Percentiles rank a stretch among this genome's conserved stretches.
These are phyloP conservation scores for Aphidoletes aphidimyza DNA, from an alignment of 2,888 invertebrate species.

Conservation along the genomic window DNA sequence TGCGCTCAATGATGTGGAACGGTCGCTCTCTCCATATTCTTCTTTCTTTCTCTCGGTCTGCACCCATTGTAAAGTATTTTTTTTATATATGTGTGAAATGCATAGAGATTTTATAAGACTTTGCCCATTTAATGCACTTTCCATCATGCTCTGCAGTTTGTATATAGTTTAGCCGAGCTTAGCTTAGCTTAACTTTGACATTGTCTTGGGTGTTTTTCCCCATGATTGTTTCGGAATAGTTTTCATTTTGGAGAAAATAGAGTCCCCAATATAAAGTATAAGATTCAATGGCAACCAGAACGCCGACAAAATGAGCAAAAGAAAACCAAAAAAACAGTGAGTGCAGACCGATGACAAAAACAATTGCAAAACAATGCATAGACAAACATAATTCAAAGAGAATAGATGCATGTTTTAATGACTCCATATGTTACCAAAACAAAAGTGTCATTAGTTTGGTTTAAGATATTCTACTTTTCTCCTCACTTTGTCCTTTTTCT, in stretches of 20 bases:
- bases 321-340: not conserved
- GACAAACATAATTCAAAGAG: slow-evolving; percentile 25
- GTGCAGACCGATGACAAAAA: not conserved
- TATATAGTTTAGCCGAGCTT: no score
- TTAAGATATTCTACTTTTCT: not conserved
- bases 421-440: slow-evolving; percentile 32
- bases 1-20: slow-evolving; percentile 22
- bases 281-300: not conserved
- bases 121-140: slow-evolving; percentile 23
- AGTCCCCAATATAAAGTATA: slow-evolving; percentile 26
- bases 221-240: not conserved
- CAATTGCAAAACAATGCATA: slow-evolving; percentile 21
- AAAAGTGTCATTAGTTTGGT: slow-evolving; percentile 42
- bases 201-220: not conserved
- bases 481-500: not conserved
- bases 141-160: not conserved
- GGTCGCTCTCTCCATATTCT: not conserved
- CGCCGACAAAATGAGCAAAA: not conserved
- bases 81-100: no score
- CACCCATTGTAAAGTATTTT: not conserved
- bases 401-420: slow-evolving; percentile 38
- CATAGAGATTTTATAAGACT: slow-evolving; percentile 44
- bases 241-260: slow-evolving; percentile 17
- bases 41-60: no score
- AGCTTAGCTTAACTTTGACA: not conserved